Base-by-base conservation (phyloP, 2,888 invertebrate species). In the Thalpophila matura region DNA sequence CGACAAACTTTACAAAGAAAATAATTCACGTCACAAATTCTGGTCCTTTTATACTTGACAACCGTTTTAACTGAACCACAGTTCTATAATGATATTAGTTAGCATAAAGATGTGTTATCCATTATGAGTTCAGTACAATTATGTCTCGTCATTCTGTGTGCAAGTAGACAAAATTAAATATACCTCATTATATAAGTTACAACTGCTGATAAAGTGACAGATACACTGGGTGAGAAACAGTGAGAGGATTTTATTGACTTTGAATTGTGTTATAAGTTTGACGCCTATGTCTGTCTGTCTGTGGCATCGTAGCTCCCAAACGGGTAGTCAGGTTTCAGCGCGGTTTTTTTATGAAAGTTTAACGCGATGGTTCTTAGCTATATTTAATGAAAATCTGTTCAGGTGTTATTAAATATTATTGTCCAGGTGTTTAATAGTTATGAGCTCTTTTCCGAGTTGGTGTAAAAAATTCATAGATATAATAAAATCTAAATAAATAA, bases 101-200 rank as follows among this genome's bases (percentile, higher is more conserved):
- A 42, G 16, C 57, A n/a, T 24, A 43, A 6, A 50, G 29, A 68
- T 74, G 69, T 70, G 40, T 27, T 45, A 31, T 46, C 45, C 4
- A 38, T 16, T 50, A 40, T 37, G 35, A 46, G 54, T 18, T 20
- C 62, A 14, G 12, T 16, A 37, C 4, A 16, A 50, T 50, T 70
- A 35, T 70, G 69, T 10, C 14, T 18, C 4, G 12, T 29, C 22
- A 42, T 27, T 47, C 45, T 22, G 22, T 14, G 26, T 43, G 22
- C 46, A 31, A 40, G 45, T 73, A 47, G 74, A 14, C n/a, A 33
- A n/a, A n/a, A n/a, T n/a, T n/a, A n/a, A n/a, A n/a, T 3, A 29
- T 27, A 31, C 14, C 45, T 57, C 24, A 50, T 70, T 49, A 59
- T 59, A 46, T 50, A 59, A 12, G 22, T 45, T 40, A 53, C 12